These are phyloP conservation scores for Helicolenus hilgendorfi DNA, from an alignment of 2,797 vertebrate species.

Conservation along the genomic window DNA sequence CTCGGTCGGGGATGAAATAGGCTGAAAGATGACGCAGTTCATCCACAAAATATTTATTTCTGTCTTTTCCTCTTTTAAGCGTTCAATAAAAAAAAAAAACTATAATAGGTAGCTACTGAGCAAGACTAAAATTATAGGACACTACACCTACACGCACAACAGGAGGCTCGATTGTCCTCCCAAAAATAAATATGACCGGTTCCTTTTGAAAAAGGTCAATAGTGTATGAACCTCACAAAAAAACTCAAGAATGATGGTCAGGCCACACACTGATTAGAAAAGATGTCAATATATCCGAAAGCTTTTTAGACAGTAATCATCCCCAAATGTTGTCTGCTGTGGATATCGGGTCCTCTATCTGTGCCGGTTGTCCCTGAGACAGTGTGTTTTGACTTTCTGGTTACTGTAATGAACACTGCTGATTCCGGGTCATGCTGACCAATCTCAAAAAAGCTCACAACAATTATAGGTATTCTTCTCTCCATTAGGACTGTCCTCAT, in stretches of 20 bases:
- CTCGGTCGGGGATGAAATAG: slow-evolving; percentile 39
- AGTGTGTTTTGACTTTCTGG: slow-evolving; percentile 13
- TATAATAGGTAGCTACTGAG: not conserved
- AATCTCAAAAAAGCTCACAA: slow-evolving; percentile 61
- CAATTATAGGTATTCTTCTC: slow-evolving; percentile 59
- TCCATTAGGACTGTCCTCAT: not conserved
- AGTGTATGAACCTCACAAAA: not conserved
- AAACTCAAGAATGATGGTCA: not conserved
- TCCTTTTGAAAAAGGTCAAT: not conserved
- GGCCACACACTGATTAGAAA: not conserved
- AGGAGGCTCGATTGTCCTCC: not conserved
- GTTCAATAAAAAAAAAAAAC: not conserved
- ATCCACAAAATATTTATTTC: not conserved
- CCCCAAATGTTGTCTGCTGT: slow-evolving; percentile 46
- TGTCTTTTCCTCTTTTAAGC: not conserved
- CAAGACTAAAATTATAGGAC: not conserved
- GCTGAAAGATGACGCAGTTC: slow-evolving; percentile 19
- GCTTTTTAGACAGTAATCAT: slow-evolving; percentile 30
- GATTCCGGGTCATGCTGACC: slow-evolving; percentile 79
- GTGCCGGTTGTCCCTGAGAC: not conserved
- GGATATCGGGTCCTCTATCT: slow-evolving; percentile 8
- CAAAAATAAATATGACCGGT: not conserved
- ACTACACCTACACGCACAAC: not conserved
- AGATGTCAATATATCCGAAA: slow-evolving; percentile 23
- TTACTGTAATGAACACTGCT: slow-evolving; percentile 72